Evolutionary conservation across 1,140 invertebrate genomes (phyloP).

Genomic region (Drosophila lowei): DNA sequence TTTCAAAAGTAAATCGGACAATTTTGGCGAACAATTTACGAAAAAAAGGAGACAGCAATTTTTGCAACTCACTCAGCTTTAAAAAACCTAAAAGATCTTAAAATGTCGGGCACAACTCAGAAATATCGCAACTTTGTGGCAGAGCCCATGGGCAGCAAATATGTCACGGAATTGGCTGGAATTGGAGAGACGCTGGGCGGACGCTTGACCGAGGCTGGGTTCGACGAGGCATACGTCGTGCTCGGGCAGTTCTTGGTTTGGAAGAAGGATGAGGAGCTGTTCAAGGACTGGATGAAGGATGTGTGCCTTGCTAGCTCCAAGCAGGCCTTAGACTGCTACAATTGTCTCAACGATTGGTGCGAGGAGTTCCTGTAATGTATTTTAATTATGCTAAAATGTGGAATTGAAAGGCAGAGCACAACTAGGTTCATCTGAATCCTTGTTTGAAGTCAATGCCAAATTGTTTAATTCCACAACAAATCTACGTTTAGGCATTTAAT

Average conservation of each 20-base stretch:
- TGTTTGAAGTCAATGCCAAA: too few species aligned
- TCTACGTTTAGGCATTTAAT: too few species aligned
- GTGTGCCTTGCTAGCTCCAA: slow-evolving; percentile 94
- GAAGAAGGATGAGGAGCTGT: slow-evolving; percentile 98
- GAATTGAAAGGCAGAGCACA: too few species aligned
- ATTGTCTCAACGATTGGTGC: slow-evolving; percentile 98
- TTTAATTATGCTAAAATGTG: too few species aligned
- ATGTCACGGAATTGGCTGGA: slow-evolving; percentile 95
- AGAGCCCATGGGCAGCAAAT: slow-evolving; percentile 97
- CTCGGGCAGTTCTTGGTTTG: slow-evolving; percentile 97
- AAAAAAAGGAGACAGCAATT: too few species aligned
- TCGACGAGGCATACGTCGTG: slow-evolving; percentile 98
- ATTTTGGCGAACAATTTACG: too few species aligned
- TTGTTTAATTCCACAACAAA: background rate
- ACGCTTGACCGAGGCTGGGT: slow-evolving; percentile 91
- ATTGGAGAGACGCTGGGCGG: slow-evolving; percentile 95
- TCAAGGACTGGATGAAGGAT: slow-evolving; percentile 99
- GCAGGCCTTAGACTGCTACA: slow-evolving; percentile 96
- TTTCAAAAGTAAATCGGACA: too few species aligned
- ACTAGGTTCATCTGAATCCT: too few species aligned
- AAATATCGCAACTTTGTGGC: slow-evolving; percentile 97
- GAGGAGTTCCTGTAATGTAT: slow-evolving; percentile 93
- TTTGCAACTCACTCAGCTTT: too few species aligned
- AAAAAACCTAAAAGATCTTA: background rate
- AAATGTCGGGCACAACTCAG: slow-evolving; percentile 95